Evolutionary conservation across 2,888 invertebrate species (phyloP).

Genomic region (Drosophila meridiana): DNA sequence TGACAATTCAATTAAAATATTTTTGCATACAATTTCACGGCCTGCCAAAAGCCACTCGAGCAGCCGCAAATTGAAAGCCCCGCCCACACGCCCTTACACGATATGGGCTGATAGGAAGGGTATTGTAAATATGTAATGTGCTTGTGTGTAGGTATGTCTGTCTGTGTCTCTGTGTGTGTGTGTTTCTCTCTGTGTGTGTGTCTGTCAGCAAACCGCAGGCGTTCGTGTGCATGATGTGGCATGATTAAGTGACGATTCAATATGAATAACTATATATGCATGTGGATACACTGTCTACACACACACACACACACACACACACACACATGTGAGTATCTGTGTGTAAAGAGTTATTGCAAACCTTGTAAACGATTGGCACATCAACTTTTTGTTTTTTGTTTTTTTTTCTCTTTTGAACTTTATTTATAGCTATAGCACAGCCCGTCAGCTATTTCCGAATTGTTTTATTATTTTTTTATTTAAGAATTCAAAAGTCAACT

Average conservation of each 20-base stretch:
- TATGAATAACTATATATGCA: constrained; percentile 19
- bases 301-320: not conserved
- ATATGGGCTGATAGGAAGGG: not conserved
- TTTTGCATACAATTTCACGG: constrained; percentile 68
- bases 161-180: not conserved
- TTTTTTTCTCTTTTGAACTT: not conserved
- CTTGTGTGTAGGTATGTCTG: not conserved
- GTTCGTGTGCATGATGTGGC: constrained; percentile 36
- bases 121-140: constrained; percentile 4
- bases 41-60: constrained; percentile 64
- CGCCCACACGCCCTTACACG: constrained; percentile 7
- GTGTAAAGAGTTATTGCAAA: constrained; percentile 8
- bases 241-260: constrained; percentile 60
- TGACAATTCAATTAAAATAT: constrained; percentile 81
- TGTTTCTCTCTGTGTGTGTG: constrained; percentile 1
- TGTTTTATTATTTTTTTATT: not conserved
- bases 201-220: constrained; percentile 41
- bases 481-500: not conserved
- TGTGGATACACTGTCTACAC: constrained; percentile 2
- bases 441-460: constrained; percentile 9
- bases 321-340: not conserved
- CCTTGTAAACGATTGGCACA: not conserved
- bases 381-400: not conserved
- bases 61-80: constrained; percentile 64
- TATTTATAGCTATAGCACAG: constrained; percentile 24